Conservation (phyloP, 2,797 vertebrate species). For the Cottoperca gobio region DNA sequence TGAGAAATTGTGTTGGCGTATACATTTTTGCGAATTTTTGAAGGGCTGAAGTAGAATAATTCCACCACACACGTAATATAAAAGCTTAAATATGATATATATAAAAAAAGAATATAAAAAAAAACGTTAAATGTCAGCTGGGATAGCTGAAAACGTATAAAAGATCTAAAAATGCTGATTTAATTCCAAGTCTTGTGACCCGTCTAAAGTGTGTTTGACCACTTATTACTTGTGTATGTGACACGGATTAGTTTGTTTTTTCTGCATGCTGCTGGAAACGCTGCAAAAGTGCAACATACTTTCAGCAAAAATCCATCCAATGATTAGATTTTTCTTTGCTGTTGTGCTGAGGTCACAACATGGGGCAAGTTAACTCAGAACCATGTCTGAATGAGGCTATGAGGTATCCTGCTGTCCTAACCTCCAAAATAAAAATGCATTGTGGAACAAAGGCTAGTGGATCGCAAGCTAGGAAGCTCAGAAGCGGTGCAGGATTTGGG, state of each 20-base stretch:
- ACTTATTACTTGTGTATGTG: too few relatives aligned
- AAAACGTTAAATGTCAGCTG: too few relatives aligned
- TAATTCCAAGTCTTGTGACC: too few relatives aligned
- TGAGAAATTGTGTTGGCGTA: too few relatives aligned
- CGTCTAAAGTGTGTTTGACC: too few relatives aligned
- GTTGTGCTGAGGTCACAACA: neutral
- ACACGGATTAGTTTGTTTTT: too few relatives aligned
- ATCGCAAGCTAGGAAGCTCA: neutral
- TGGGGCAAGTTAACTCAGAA: neutral
- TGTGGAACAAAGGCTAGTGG: neutral
- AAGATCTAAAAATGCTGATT: neutral
- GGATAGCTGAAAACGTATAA: neutral
- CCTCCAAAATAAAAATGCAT: neutral
- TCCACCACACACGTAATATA: neutral
- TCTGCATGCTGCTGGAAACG: neutral
- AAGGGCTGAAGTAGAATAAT: neutral
- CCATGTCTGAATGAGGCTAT: neutral
- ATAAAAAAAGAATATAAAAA: too few relatives aligned
- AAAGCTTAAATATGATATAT: neutral
- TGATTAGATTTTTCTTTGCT: neutral
- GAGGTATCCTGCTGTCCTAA: neutral
- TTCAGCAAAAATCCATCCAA: neutral
- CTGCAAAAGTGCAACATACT: neutral
- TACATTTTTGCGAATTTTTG: neutral
- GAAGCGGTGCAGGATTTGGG: slow-evolving; percentile 12